Evolutionary conservation across 1,140 invertebrate genomes (phyloP), one percentile per base, ranked within the genome.

Genomic region (Trichonephila clavata): DNA sequence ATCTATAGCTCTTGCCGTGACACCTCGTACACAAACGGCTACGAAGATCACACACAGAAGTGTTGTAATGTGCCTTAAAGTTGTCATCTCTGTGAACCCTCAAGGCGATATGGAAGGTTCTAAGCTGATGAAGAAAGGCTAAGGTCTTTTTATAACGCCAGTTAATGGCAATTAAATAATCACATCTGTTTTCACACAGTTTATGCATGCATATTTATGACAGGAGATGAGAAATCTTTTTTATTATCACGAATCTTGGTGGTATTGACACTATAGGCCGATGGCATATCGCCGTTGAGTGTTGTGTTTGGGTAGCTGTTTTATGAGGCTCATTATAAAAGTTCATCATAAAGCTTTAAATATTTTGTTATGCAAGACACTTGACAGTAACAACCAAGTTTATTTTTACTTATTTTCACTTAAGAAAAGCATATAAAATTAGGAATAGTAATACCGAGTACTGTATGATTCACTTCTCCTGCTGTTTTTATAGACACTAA

Each of bases 191-290:
- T 14, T 39, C 20, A n/a, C 21, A 68, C 21, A 27, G 61, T 90
- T 90, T 90, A 90, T 90, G 20, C 50, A 5, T 81, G 71, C 71
- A 61, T 80, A 90, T 81, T 90, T 60, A 90, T 80, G 88, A 80
- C 88, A 57, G 20, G 57, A 90, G 89, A 90, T 61, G 86, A 71
- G 86, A 50, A 59, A 61, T 20, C 16, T 63, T 88, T 86, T 90
- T 90, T 90, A 81, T 65, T 24, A n/a, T 80, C 80, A 60, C 80
- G 81, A 39, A 84, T 84, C 59, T 43, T 65, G 32, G 39, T 65
- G 24, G 57, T 92, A 84, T 92, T 92, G 77, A 92, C 90, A 92
- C 90, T 92, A 39, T 80, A 61, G 90, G 59, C 59, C 63, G 27
- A 32, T 91, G 39, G 77, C 57, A 81, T 81, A 21, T 61, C 89